Evolutionary conservation across 2,797 vertebrate genomes (phyloP).

Genomic region (Vespertilio murinus): DNA sequence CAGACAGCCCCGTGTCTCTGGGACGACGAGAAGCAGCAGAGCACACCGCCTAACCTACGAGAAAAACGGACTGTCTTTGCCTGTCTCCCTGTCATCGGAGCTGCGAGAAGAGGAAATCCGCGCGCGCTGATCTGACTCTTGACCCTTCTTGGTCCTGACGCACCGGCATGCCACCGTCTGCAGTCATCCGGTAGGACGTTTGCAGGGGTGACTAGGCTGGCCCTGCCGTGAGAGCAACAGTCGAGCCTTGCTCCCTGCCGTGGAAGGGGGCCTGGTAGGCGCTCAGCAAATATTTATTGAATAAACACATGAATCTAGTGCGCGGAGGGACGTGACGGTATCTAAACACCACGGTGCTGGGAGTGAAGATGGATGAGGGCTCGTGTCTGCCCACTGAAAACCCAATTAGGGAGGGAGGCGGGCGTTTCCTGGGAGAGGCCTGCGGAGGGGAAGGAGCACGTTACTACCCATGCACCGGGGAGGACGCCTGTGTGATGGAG

Average conservation of each 20-base stretch:
- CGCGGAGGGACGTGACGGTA: neutral
- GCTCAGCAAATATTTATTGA: neutral
- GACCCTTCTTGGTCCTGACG: neutral
- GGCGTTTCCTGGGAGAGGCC: neutral
- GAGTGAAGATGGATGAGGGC: neutral
- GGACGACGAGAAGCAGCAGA: slow-evolving; percentile 15
- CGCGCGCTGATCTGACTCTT: neutral
- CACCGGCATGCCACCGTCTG: neutral
- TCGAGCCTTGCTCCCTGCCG: neutral
- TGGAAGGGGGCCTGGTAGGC: neutral
- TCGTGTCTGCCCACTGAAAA: neutral
- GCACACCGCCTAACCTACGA: neutral
- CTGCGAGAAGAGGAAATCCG: neutral
- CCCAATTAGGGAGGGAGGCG: neutral
- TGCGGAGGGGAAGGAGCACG: neutral
- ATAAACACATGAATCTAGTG: neutral
- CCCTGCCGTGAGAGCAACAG: neutral
- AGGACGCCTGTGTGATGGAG: neutral
- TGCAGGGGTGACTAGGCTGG: neutral
- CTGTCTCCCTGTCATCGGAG: neutral
- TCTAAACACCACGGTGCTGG: neutral
- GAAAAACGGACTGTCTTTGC: neutral
- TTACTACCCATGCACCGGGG: neutral
- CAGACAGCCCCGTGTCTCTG: neutral
- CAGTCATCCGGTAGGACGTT: neutral